Evolutionary conservation across 2,888 invertebrate species (phyloP), one percentile per base, ranked within the genome.

Genomic region (Dasysyrphus albostriatus): DNA sequence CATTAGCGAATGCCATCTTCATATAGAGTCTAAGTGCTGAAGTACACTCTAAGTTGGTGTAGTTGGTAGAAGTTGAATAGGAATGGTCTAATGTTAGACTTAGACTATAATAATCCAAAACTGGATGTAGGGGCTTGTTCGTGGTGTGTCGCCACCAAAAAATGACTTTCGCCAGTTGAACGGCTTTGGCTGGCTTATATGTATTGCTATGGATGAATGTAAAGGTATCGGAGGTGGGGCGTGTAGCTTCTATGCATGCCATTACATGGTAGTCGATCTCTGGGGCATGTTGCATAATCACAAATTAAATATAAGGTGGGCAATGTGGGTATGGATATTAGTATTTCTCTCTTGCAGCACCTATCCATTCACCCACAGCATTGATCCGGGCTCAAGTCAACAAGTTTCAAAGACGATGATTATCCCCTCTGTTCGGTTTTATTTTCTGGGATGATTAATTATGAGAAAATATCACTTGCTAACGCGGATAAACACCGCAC

Each of bases 401-500:
- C 61, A 39, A 47, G 59, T 76, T 16, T 24, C 16, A 70, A 9
- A 54, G 49, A 24, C 16, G 24, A 56, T 49, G 61, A 61, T 58
- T 76, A 51, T 69, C 32, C 51, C 78, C 32, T 37, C 16, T 0
- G 14, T 49, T 8, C 2, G 24, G 12, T 19, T 59, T 69, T 67
- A 37, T 77, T 65, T 59, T 74, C 29, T 58, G 32, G 61, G 51
- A 82, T 85, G 85, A 85, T 82, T 85, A 85, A 81, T 82, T 74
- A 77, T 85, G 85, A 77, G 85, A 85, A 82, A 85, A 85, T 63
- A 70, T 74, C 85, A 83, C 59, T 78, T 63, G 83, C 83, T 54
- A 54, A 69, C 61, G 49, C 82, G 77, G 63, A 73, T 77, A 69
- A 77, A 72, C 16, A 7, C 5, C 32, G 47, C 39, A 12, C 16